These are phyloP conservation scores for Gymnorhina tibicen DNA, from an alignment of 2,113 vertebrate genomes.

Conservation along the genomic window DNA sequence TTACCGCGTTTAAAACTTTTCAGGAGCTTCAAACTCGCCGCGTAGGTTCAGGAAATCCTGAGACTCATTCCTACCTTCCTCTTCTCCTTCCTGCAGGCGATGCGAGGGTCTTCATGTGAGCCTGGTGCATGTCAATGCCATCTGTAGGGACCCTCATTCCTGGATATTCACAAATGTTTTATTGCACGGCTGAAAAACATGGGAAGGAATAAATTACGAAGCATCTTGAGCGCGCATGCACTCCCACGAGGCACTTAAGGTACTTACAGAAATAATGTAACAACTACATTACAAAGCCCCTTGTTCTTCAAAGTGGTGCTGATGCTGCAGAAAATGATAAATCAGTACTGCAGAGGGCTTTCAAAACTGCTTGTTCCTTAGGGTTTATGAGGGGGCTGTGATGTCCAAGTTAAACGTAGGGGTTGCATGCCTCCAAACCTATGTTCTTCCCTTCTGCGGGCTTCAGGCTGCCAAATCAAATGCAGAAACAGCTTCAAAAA, in stretches of 20 bases:
- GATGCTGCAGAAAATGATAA: slow-evolving; percentile 11
- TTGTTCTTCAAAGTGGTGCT: slow-evolving; percentile 21
- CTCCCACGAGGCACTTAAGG: neutral
- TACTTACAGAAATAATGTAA: neutral
- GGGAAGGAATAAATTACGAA: neutral
- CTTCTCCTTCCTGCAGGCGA: neutral
- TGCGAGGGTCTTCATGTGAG: neutral
- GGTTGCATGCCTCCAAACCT: neutral
- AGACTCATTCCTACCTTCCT: neutral
- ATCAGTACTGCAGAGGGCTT: neutral
- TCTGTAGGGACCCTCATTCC: neutral
- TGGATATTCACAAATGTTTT: neutral
- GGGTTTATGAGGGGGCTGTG: neutral
- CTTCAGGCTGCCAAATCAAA: neutral
- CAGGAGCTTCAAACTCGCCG: neutral
- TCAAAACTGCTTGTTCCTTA: neutral
- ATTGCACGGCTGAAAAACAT: neutral
- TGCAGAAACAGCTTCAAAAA: slow-evolving; percentile 19
- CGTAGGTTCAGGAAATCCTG: neutral
- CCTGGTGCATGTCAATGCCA: neutral
- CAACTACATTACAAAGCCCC: neutral
- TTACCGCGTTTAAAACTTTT: neutral
- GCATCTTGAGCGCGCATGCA: neutral
- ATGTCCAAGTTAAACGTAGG: neutral
- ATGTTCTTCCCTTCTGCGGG: neutral